These are phyloP conservation scores for Dryobotodes eremita DNA, from an alignment of 2,888 invertebrate species.

Conservation along the genomic window DNA sequence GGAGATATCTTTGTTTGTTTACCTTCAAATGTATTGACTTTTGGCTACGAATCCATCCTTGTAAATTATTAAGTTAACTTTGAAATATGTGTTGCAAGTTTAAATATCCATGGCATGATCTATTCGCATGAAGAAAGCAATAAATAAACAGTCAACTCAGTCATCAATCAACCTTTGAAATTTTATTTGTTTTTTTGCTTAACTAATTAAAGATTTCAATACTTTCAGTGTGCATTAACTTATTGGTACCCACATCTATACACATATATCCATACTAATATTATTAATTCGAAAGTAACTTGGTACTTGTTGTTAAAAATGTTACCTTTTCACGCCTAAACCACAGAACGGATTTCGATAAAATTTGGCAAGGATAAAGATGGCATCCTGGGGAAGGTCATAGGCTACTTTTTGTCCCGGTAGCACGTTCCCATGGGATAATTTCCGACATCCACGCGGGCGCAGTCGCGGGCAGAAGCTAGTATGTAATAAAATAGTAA, in stretches of 20 bases:
- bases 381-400: too few relatives aligned
- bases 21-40: slow-evolving; percentile 9
- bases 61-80: neutral
- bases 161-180: neutral
- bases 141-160: neutral
- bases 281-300: too few relatives aligned
- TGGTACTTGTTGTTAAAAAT: too few relatives aligned
- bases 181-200: neutral
- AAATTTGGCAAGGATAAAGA: too few relatives aligned
- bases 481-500: too few relatives aligned
- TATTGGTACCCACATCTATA: neutral
- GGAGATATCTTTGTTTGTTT: slow-evolving; percentile 21
- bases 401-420: too few relatives aligned
- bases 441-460: too few relatives aligned
- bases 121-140: neutral
- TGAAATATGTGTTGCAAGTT: neutral
- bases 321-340: too few relatives aligned
- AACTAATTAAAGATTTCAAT: neutral
- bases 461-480: too few relatives aligned
- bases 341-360: too few relatives aligned
- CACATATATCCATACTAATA: too few relatives aligned
- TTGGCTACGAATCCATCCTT: neutral
- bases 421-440: too few relatives aligned
- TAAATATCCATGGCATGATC: neutral
- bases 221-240: neutral